These are phyloP conservation scores for Prionace glauca DNA, from an alignment of 2,797 vertebrate genomes.

Conservation along the genomic window DNA sequence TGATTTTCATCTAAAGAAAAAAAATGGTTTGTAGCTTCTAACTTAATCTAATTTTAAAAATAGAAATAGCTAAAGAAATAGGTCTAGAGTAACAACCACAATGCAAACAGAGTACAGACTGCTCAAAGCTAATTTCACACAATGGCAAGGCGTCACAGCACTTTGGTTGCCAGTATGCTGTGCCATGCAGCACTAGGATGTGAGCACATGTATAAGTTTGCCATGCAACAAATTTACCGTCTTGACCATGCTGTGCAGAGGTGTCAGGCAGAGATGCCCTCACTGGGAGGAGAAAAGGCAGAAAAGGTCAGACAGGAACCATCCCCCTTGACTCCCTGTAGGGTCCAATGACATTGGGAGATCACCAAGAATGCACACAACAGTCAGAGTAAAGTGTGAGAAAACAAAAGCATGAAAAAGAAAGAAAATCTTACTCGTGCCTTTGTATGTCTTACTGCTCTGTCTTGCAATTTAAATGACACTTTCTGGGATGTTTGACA, in stretches of 20 bases:
- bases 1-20: neutral
- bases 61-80: neutral
- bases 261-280: conserved; percentile 23
- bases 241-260: neutral
- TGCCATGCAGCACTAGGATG: neutral
- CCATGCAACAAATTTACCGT: neutral
- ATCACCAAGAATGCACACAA: neutral
- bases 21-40: neutral
- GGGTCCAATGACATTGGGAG: neutral
- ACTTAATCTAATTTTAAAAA: conserved; percentile 11
- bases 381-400: neutral
- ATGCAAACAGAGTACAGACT: neutral
- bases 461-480: conserved; percentile 3
- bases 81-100: neutral
- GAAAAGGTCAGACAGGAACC: neutral
- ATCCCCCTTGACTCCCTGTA: neutral
- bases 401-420: neutral
- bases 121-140: neutral
- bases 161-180: neutral
- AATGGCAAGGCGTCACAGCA: neutral
- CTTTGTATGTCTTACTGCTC: neutral
- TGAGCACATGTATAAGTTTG: neutral
- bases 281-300: neutral
- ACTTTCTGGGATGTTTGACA: conserved; percentile 24
- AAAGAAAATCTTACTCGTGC: neutral